Conservation (phyloP, 2,797 vertebrate genomes). For the Dendrocincla tyrannina region DNA sequence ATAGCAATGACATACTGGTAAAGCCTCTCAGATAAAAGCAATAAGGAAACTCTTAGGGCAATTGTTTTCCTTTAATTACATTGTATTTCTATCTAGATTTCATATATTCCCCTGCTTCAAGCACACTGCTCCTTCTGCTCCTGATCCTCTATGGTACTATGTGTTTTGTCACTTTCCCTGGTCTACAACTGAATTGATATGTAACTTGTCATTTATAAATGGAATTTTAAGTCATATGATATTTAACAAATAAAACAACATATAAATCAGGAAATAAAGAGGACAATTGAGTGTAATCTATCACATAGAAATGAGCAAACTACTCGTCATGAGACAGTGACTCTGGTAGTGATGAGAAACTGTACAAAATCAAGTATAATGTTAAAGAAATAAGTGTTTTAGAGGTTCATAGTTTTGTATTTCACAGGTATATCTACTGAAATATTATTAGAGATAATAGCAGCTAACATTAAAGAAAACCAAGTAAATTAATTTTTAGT, state of each 20-base stretch:
- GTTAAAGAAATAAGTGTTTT: background rate
- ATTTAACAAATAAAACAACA: background rate
- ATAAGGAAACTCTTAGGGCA: background rate
- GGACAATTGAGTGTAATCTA: background rate
- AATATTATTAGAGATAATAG: background rate
- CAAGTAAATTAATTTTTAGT: background rate
- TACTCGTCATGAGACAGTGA: background rate
- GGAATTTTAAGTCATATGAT: background rate
- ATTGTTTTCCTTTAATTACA: background rate
- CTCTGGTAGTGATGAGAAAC: background rate
- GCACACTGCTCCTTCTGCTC: background rate
- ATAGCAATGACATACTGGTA: background rate
- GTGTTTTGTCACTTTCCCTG: background rate
- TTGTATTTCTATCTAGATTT: background rate
- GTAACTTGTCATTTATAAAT: background rate
- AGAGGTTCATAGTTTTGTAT: background rate
- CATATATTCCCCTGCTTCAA: background rate
- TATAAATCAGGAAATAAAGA: background rate
- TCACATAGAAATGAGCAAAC: background rate
- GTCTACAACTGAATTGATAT: background rate
- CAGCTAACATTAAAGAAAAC: background rate
- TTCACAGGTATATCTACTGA: background rate
- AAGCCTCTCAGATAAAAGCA: background rate
- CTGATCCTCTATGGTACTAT: background rate
- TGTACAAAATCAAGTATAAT: background rate